Base-by-base conservation (phyloP, 2,113 vertebrate genomes). In the Eulemur rufifrons region DNA sequence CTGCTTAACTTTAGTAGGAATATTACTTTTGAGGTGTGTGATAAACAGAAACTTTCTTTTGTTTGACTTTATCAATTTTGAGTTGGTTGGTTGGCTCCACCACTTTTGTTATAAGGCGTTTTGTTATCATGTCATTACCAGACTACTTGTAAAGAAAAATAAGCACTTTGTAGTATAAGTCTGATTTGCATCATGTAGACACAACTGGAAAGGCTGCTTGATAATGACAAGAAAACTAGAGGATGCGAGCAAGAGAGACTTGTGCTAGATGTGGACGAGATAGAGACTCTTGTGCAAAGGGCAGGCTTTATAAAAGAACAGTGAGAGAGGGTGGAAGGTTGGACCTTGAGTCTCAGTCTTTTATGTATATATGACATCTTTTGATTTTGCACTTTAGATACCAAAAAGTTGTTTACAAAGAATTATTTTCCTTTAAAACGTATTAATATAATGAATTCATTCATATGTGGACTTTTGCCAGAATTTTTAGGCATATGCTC, bases 401-500 rank as follows among this genome's bases (percentile, higher is more conserved):
- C 3, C 21, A 61, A 82, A 71, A 92, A 37, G 25, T 82, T 86
- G 74, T 89, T 96, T 96, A 84, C 39, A 71, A 89, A 86, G 52
- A 87, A 73, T 23, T 68, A 66, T 37, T 91, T 91, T 81, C 71
- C 42, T 96, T 93, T 93, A 78, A 92, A 66, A 87, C 4, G 3
- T 66, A 17, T 32, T 45, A 54, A 54, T 54, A 54, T 54, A 54
- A 54, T 77, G 34, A 59, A 76, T 80, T 94, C 68, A 86, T 94
- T 96, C 45, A 47, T 56, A 37, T 47, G 7, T 82, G 23, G 47
- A 89, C 21, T 54, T 96, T 61, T 84, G 45, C 74, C 56, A 77
- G 42, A 86, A 88, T 86, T 92, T 92, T 74, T 45, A 91, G 73
- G 68, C 25, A 32, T 84, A 42, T 95, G 69, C 34, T 94, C 13